Conservation (phyloP, 1,140 invertebrate genomes). For the Macrostomum lignano region DNA sequence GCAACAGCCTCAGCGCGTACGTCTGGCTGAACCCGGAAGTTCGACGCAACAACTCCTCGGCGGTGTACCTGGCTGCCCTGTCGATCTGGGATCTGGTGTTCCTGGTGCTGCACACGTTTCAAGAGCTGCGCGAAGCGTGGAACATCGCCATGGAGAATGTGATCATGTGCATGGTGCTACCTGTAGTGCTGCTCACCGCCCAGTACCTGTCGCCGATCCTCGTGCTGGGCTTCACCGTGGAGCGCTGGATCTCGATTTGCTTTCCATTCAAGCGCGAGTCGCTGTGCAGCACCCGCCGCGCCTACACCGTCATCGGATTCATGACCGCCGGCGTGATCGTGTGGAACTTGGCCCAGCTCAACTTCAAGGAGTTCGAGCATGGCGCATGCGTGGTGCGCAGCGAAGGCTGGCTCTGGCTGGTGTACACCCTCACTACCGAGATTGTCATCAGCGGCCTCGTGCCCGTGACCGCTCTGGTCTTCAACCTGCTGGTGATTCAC, state of each 20-base stretch:
- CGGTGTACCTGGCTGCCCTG: conserved; percentile 21
- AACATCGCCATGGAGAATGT: conserved; percentile 4
- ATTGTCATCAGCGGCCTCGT: conserved; percentile 16
- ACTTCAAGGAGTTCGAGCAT: conserved; percentile 17
- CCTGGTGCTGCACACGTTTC: conserved; percentile 14
- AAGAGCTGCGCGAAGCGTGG: conserved; percentile 12
- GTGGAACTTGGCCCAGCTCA: conserved; percentile 10
- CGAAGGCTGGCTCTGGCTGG: too few species aligned
- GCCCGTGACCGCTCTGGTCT: conserved; percentile 14
- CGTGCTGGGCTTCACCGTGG: conserved; percentile 51
- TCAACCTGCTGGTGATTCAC: conserved; percentile 21
- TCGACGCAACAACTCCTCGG: conserved; percentile 16
- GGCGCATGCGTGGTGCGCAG: too few species aligned
- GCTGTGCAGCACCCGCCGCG: conserved; percentile 44
- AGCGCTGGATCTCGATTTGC: conserved; percentile 76
- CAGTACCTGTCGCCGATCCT: conserved; percentile 22
- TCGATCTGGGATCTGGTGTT: conserved; percentile 20
- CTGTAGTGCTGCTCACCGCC: conserved; percentile 4
- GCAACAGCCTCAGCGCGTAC: conserved; percentile 18
- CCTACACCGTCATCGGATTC: conserved; percentile 22
- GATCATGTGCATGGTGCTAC: conserved; percentile 15
- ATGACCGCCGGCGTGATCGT: conserved; percentile 10
- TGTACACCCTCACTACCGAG: conserved; percentile 12
- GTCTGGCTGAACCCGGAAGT: conserved; percentile 22
- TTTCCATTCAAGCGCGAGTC: conserved; percentile 44